Evolutionary conservation across 2,113 vertebrate species (phyloP).

Genomic region (Alosa alosa): DNA sequence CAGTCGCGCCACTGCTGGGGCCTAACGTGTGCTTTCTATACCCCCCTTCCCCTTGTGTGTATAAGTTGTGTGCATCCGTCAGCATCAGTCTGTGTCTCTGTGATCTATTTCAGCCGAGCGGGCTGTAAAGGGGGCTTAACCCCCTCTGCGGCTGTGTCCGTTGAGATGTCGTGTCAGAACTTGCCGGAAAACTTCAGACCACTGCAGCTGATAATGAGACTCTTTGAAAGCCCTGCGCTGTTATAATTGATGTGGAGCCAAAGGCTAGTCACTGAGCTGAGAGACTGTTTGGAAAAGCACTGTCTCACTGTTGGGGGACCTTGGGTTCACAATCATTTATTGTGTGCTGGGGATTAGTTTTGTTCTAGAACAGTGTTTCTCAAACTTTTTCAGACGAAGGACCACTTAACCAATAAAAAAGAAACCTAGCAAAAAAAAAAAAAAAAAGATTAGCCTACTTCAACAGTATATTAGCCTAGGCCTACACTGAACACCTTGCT

Average conservation of each 20-base stretch:
- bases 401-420: too few species aligned
- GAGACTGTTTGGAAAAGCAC: conserved; percentile 6
- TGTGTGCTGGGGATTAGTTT: not conserved
- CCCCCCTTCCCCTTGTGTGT: not conserved
- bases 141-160: conserved; percentile 3
- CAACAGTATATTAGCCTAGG: too few species aligned
- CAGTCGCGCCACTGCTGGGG: too few species aligned
- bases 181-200: conserved; percentile 36
- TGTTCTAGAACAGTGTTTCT: not conserved
- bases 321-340: not conserved
- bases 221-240: conserved; percentile 17
- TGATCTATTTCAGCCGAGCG: not conserved
- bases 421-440: too few species aligned
- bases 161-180: conserved; percentile 26
- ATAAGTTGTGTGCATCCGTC: conserved; percentile 14
- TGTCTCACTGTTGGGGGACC: not conserved
- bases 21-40: not conserved
- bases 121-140: not conserved
- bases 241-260: not conserved
- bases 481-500: too few species aligned
- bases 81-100: not conserved
- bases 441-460: too few species aligned
- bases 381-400: too few species aligned
- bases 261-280: not conserved
- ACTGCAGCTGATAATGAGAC: conserved; percentile 15